phyloP scores from a whole-genome alignment of 2,888 invertebrate species.

The Campoletis raptor region DNA sequence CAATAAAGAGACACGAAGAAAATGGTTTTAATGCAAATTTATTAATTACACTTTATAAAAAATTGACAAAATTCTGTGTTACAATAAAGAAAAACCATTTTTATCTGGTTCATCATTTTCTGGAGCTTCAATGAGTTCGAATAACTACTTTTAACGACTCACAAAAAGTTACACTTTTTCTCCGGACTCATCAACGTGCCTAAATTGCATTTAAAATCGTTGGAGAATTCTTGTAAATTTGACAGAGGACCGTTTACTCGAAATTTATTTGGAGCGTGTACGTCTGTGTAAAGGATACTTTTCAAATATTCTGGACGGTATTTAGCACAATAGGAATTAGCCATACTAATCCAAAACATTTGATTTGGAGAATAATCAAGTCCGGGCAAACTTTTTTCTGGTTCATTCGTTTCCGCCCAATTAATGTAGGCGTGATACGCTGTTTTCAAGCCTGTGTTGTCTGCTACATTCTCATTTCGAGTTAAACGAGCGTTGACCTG shows the following conservation, averaged over 20 bases:
- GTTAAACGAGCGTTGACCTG: not conserved
- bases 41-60: too few species aligned
- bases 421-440: slow-evolving; percentile 93
- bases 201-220: not conserved
- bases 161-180: not conserved
- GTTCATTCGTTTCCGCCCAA: slow-evolving; percentile 89
- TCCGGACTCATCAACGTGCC: not conserved
- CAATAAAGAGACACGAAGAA: too few species aligned
- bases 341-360: slow-evolving; percentile 88
- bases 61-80: too few species aligned
- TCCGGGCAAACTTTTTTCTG: slow-evolving; percentile 90
- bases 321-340: slow-evolving; percentile 88
- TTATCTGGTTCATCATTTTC: too few species aligned
- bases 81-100: too few species aligned
- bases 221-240: not conserved
- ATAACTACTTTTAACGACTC: too few species aligned
- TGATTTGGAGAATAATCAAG: slow-evolving; percentile 89
- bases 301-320: slow-evolving; percentile 69
- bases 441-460: slow-evolving; percentile 97
- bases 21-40: too few species aligned
- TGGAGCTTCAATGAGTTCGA: too few species aligned
- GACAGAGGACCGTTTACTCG: not conserved
- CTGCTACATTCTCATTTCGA: slow-evolving; percentile 76
- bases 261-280: not conserved
- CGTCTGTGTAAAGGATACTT: not conserved